Conservation (phyloP, 2,113 vertebrate species). For the Sardina pilchardus region DNA sequence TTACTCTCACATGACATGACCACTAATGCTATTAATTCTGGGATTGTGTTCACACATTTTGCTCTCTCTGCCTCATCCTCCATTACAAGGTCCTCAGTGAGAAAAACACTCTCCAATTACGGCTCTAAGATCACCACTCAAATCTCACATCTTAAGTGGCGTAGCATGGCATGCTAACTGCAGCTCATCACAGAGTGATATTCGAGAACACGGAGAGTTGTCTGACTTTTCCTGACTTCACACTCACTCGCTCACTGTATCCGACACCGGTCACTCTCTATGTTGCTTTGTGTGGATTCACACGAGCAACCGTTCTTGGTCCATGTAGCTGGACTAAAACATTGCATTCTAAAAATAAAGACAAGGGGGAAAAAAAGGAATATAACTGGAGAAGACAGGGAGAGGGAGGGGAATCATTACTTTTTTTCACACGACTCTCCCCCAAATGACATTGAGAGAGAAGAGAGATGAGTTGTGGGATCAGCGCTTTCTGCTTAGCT, state of each 20-base stretch:
- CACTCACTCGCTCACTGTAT: background rate
- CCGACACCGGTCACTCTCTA: background rate
- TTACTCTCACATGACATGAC: background rate
- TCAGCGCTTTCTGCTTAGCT: constrained; percentile 57
- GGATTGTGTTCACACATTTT: background rate
- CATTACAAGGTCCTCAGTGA: background rate
- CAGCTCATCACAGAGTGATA: background rate
- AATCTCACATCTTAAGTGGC: background rate
- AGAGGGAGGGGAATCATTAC: background rate
- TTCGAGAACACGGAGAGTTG: too few relatives aligned
- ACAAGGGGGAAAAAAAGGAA: background rate
- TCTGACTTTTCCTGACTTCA: background rate
- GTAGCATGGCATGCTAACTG: background rate
- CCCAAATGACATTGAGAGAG: constrained; percentile 46
- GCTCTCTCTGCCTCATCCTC: background rate
- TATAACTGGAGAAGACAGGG: background rate
- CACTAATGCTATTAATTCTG: background rate
- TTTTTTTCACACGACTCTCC: constrained; percentile 17
- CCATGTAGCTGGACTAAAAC: constrained; percentile 11
- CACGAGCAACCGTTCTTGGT: constrained; percentile 8
- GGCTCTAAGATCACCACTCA: background rate
- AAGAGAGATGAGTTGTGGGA: constrained; percentile 50
- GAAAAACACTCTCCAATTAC: background rate
- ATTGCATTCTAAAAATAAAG: constrained; percentile 31
- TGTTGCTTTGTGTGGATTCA: background rate